A percentile compares a stretch with the other conserved stretches of the same genome.
These are phyloP conservation scores for Gambelia wislizenii DNA, from an alignment of 2,797 vertebrate species.

Conservation along the genomic window DNA sequence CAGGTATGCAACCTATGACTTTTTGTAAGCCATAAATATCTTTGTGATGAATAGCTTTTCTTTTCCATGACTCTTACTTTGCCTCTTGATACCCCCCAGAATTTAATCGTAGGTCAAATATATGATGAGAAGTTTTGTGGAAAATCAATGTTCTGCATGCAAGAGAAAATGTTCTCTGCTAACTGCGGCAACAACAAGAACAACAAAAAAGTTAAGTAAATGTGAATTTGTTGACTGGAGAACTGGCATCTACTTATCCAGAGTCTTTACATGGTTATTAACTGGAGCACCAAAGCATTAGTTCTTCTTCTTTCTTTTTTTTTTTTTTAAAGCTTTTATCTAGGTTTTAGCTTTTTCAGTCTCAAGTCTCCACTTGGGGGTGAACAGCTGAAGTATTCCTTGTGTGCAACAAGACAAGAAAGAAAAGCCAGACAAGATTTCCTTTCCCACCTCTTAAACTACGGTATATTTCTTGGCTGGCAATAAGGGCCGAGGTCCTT, in stretches of 20 bases:
- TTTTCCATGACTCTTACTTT: not conserved
- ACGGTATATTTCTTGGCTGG: not conserved
- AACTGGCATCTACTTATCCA: not conserved
- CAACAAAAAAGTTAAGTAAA: not conserved
- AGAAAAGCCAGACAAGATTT: not conserved
- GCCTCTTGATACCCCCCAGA: not conserved
- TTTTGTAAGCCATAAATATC: constrained; percentile 30
- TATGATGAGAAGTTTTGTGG: constrained; percentile 10
- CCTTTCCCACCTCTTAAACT: not conserved
- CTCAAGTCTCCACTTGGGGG: not conserved
- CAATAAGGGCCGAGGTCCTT: not conserved
- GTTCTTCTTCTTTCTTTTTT: not conserved
- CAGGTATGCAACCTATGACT: constrained; percentile 17
- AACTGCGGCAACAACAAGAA: not conserved
- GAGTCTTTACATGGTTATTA: not conserved
- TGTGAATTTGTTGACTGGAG: not conserved
- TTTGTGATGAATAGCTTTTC: constrained; percentile 21
- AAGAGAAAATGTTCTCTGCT: not conserved
- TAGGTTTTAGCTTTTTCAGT: not conserved
- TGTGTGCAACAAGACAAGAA: not conserved
- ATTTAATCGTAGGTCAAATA: not conserved
- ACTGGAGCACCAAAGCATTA: not conserved
- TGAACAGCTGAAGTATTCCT: not conserved
- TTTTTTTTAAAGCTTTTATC: not conserved
- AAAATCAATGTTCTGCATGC: constrained; percentile 1